These are phyloP conservation scores for Nebria brevicollis DNA, from an alignment of 2,888 invertebrate species.

Conservation along the genomic window DNA sequence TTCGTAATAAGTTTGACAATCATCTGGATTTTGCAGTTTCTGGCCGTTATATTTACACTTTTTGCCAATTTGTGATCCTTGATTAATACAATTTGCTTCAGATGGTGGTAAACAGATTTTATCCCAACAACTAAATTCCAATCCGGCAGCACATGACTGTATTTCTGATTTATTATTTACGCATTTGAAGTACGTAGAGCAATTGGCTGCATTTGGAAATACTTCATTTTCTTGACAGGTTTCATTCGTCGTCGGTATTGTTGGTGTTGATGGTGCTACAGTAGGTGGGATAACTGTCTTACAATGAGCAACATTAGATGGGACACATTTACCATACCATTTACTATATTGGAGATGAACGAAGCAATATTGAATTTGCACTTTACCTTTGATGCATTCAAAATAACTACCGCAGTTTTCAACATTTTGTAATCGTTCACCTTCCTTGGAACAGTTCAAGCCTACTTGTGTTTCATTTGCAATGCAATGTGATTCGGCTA, in stretches of 20 bases:
- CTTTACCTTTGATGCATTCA: slow-evolving; percentile 28
- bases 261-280: not conserved
- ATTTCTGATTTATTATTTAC: slow-evolving; percentile 11
- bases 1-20: slow-evolving; percentile 36
- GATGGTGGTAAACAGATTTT: slow-evolving; percentile 22
- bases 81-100: slow-evolving; percentile 22
- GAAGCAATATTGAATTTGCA: slow-evolving; percentile 11
- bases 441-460: slow-evolving; percentile 18
- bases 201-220: slow-evolving; percentile 34
- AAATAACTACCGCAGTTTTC: slow-evolving; percentile 27
- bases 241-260: not conserved
- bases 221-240: slow-evolving; percentile 20
- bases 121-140: slow-evolving; percentile 35
- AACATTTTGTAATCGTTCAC: slow-evolving; percentile 16
- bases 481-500: slow-evolving; percentile 27
- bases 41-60: slow-evolving; percentile 27
- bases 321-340: slow-evolving; percentile 33
- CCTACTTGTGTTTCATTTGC: slow-evolving; percentile 13
- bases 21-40: slow-evolving; percentile 20
- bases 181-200: slow-evolving; percentile 30
- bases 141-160: slow-evolving; percentile 19
- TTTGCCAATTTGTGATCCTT: slow-evolving; percentile 11
- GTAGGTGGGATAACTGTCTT: not conserved
- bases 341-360: slow-evolving; percentile 21
- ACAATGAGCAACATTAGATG: slow-evolving; percentile 14